Base-by-base conservation (phyloP, 2,113 vertebrate species). In the Synchiropus splendidus region DNA sequence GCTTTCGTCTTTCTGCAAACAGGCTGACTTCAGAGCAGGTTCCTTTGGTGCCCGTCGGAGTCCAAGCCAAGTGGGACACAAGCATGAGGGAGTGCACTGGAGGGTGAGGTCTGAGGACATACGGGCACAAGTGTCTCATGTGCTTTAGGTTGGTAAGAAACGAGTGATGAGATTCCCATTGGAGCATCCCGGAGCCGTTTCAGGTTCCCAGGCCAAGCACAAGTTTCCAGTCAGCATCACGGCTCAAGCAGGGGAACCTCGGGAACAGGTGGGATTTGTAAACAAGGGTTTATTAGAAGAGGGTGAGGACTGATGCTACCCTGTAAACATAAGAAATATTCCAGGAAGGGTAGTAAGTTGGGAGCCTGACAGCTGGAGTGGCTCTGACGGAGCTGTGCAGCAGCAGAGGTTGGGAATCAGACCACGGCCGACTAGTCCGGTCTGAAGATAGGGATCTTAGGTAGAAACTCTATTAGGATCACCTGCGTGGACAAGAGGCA, bases 401-500 rank as follows among this genome's bases (percentile, higher is more conserved):
- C 58, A 89, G 86, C 88, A 80, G 75, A 70, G 42, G 56, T 68
- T 83, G 83, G 74, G 87, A 78, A 83, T 80, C 81, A 69, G 74
- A 78, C 75, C 71, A 79, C 67, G 62, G 49, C 70, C 53, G 48
- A 70, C 72, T 97, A 97, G 86, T 98, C 94, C 44, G 94, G 94
- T 89, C 91, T 91, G 87, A 97, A 97, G 89, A 98, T 98, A 16
- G 92, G 94, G 64, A 93, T 95, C 89, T 98, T 98, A 85, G 94
- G 94, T 88, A 98, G 89, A 90, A 98, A 98, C 85, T 98, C 94
- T 96, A 98, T 97, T 83, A 95, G 85, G 83, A 98, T 96, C 66
- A 98, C 94, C 94, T 98, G 84, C 44, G 67, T 32, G 64, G 57
- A 74, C 54, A 38, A 44, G 35, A 49, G 27, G 52, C 42, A 30